Evolutionary conservation across 2,113 vertebrate genomes (phyloP).

Genomic region (Merops nubicus): DNA sequence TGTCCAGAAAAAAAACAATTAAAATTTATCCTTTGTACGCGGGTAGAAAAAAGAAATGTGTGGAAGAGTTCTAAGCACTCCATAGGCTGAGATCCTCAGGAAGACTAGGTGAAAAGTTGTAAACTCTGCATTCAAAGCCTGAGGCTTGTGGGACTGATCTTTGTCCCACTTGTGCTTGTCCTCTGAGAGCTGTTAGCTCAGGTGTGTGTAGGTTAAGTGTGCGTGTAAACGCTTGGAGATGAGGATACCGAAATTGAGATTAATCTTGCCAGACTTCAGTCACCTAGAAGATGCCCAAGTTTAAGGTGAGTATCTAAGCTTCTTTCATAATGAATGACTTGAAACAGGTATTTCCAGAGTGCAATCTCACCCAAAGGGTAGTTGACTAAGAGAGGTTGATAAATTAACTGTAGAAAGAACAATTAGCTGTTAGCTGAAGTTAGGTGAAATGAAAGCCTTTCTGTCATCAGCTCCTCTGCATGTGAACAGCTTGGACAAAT

Average conservation of each 20-base stretch:
- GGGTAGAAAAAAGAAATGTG: not conserved
- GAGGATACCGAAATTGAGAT: not conserved
- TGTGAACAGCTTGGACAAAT: not conserved
- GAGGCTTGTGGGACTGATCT: not conserved
- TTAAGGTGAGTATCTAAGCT: not conserved
- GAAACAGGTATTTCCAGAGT: not conserved
- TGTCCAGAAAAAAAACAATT: not conserved
- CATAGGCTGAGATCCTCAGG: not conserved
- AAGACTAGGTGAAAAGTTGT: not conserved
- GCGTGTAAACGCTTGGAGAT: not conserved
- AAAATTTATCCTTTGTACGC: not conserved
- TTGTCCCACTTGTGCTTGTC: not conserved
- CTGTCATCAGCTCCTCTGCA: not conserved
- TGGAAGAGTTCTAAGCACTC: not conserved
- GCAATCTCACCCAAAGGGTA: not conserved
- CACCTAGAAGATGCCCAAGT: not conserved
- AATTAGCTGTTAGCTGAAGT: not conserved
- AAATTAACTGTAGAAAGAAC: not conserved
- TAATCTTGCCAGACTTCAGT: not conserved
- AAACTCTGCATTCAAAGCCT: not conserved
- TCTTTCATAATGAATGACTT: not conserved
- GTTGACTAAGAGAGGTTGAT: not conserved
- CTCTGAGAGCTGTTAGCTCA: not conserved
- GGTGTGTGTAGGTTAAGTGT: not conserved
- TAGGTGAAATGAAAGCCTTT: not conserved